These are phyloP conservation scores for Oopsacas minuta DNA, from an alignment of 37 sponge, comb jelly and placozoan genomes.

Conservation along the genomic window DNA sequence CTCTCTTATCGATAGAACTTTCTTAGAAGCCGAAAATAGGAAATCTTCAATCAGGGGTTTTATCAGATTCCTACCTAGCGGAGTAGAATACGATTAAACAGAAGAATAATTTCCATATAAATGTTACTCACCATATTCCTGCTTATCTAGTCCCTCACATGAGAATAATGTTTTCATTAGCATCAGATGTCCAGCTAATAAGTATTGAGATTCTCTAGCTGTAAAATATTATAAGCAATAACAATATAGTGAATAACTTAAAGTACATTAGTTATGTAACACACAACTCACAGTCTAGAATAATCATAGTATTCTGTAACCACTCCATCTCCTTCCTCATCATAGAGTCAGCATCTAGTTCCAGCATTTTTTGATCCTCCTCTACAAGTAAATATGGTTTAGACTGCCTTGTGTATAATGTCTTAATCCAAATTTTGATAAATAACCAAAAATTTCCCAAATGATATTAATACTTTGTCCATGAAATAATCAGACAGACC, in stretches of 20 bases:
- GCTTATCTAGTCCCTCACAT: slow-evolving; percentile 57
- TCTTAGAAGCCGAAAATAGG: slow-evolving; percentile 78
- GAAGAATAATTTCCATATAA: not conserved
- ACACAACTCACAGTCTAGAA: not conserved
- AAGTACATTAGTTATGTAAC: not conserved
- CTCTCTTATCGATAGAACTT: slow-evolving; percentile 27
- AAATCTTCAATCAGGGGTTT: slow-evolving; percentile 43
- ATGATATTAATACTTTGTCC: too few species aligned
- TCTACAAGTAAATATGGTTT: too few species aligned
- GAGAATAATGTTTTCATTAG: slow-evolving; percentile 49
- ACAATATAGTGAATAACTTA: not conserved
- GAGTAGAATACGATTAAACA: not conserved
- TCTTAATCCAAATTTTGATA: too few species aligned
- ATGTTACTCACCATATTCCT: slow-evolving; percentile 26
- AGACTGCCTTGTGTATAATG: too few species aligned
- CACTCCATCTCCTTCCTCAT: slow-evolving; percentile 48
- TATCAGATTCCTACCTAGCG: slow-evolving; percentile 33
- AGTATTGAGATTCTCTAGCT: slow-evolving; percentile 26
- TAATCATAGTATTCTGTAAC: slow-evolving; percentile 20
- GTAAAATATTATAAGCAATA: not conserved
- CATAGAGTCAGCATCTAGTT: slow-evolving; percentile 34
- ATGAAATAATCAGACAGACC: too few species aligned
- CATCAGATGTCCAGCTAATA: slow-evolving; percentile 76
- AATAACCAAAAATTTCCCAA: too few species aligned
- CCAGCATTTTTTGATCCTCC: slow-evolving; percentile 31